Conservation (phyloP, 1,140 invertebrate species). For the Drosophila jambulina region DNA sequence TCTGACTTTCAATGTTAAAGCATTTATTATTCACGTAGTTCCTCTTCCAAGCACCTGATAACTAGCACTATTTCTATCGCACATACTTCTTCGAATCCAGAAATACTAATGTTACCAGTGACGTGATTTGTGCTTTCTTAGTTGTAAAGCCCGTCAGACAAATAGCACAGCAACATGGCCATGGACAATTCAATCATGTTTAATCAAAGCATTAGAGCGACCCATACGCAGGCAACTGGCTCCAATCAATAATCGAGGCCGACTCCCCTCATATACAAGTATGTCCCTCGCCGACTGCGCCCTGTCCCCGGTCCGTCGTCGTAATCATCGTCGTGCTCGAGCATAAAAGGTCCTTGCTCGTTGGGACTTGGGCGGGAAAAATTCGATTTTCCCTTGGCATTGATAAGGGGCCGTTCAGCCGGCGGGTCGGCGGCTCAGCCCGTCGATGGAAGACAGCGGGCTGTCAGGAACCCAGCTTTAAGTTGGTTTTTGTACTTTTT, state of each 20-base stretch:
- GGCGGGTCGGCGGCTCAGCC: background rate
- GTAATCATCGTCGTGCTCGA: constrained; percentile 53
- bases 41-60: background rate
- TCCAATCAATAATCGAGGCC: constrained; percentile 70
- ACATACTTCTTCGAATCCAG: background rate
- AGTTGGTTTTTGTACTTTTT: constrained; percentile 73
- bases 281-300: background rate
- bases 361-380: constrained; percentile 35
- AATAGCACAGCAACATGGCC: constrained; percentile 52
- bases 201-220: constrained; percentile 72
- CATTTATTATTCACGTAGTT: background rate
- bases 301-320: constrained; percentile 4
- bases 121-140: constrained; percentile 20
- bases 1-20: background rate
- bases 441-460: constrained; percentile 19
- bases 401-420: constrained; percentile 56
- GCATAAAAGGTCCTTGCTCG: constrained; percentile 62
- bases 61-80: background rate
- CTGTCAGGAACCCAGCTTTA: constrained; percentile 45
- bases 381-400: constrained; percentile 73
- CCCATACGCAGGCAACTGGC: constrained; percentile 43
- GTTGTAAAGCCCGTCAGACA: constrained; percentile 45
- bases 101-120: background rate
- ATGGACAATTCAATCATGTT: constrained; percentile 79
- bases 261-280: constrained; percentile 9